Evolutionary conservation across 2,113 vertebrate species (phyloP).

Genomic region (Phalacrocorax carbo): DNA sequence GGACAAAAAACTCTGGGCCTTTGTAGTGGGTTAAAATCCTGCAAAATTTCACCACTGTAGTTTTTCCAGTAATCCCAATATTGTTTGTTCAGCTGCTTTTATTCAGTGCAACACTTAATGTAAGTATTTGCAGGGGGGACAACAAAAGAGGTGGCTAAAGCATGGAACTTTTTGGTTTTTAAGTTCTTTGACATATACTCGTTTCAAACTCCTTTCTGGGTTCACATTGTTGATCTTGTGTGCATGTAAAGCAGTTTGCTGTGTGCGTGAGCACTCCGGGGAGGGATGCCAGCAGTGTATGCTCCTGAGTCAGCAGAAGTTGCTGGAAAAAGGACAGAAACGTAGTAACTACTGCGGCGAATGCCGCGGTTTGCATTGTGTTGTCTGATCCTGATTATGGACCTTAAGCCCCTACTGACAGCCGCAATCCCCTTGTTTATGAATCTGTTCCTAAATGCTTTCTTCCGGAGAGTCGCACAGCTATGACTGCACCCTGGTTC

Average conservation of each 20-base stretch:
- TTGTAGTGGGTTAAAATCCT: constrained; percentile 6
- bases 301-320: constrained; percentile 41
- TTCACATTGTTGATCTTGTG: background rate
- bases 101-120: background rate
- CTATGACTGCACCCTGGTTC: background rate
- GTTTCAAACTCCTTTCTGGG: background rate
- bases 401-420: constrained; percentile 50
- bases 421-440: constrained; percentile 32
- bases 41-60: background rate
- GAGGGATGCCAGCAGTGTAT: background rate
- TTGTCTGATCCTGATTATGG: background rate
- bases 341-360: background rate
- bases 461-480: background rate
- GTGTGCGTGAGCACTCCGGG: background rate
- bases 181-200: background rate
- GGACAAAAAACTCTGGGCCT: background rate
- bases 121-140: background rate
- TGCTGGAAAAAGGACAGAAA: constrained; percentile 7
- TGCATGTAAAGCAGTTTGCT: background rate
- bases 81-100: constrained; percentile 56
- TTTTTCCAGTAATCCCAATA: constrained; percentile 27
- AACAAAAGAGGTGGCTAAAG: background rate
- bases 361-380: accelerated
- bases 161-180: background rate
- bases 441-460: background rate